These are phyloP conservation scores for Mamestra brassicae DNA, from an alignment of 2,888 invertebrate genomes.

Conservation along the genomic window DNA sequence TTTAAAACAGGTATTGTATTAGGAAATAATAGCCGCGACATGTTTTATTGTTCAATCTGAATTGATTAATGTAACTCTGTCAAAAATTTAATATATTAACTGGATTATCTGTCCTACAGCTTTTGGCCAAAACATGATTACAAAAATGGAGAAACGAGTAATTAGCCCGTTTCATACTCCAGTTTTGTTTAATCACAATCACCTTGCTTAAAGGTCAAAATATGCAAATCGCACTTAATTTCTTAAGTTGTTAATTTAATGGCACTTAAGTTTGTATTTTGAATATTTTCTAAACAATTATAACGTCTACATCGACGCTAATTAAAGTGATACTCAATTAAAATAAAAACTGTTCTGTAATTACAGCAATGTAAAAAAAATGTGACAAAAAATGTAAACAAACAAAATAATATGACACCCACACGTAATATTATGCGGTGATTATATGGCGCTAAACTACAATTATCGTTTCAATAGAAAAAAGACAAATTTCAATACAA, in stretches of 20 bases:
- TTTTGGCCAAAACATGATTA: slow-evolving; percentile 54
- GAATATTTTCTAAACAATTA: slow-evolving; percentile 51
- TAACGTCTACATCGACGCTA: slow-evolving; percentile 24
- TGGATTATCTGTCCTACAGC: slow-evolving; percentile 40
- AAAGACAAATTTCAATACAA: no score
- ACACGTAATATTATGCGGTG: slow-evolving; percentile 53
- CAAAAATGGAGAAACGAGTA: slow-evolving; percentile 61
- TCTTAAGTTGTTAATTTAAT: slow-evolving; percentile 46
- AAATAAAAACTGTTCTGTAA: slow-evolving; percentile 52
- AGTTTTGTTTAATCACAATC: slow-evolving; percentile 49
- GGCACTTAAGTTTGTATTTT: slow-evolving; percentile 43
- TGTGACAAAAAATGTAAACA: slow-evolving; percentile 50
- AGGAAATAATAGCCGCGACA: slow-evolving; percentile 44
- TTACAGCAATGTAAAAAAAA: slow-evolving; percentile 35
- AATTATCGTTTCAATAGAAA: slow-evolving; percentile 52
- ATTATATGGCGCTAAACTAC: slow-evolving; percentile 60
- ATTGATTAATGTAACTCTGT: slow-evolving; percentile 53
- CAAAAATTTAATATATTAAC: slow-evolving; percentile 54
- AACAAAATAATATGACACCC: slow-evolving; percentile 55
- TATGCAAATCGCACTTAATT: slow-evolving; percentile 50
- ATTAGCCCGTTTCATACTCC: slow-evolving; percentile 44
- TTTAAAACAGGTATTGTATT: slow-evolving; percentile 45
- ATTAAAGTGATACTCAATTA: slow-evolving; percentile 47
- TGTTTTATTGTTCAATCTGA: slow-evolving; percentile 58
- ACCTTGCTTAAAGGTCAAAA: slow-evolving; percentile 59